Evolutionary conservation across 2,888 invertebrate genomes (phyloP).

Genomic region (Ferdinandea cuprea): DNA sequence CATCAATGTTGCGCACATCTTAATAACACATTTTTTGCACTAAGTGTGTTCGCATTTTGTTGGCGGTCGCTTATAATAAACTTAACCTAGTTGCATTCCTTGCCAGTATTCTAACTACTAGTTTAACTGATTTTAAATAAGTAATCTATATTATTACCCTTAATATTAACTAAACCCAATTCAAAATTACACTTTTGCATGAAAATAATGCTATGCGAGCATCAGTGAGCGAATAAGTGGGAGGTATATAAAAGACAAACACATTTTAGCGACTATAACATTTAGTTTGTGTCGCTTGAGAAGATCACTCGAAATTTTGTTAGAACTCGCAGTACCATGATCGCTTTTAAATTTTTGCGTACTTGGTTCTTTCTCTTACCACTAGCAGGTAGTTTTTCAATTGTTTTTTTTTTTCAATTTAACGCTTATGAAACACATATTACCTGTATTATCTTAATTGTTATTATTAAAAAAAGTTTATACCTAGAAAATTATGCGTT

Average conservation of each 20-base stretch:
- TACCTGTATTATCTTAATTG: too few relatives aligned
- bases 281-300: conserved; percentile 30
- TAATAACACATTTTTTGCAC: too few relatives aligned
- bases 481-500: neutral
- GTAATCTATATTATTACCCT: too few relatives aligned
- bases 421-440: neutral
- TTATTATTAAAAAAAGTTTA: too few relatives aligned
- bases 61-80: too few relatives aligned
- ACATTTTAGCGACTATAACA: conserved; percentile 6
- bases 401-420: neutral
- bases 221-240: neutral
- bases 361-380: conserved; percentile 55
- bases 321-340: conserved; percentile 23
- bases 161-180: too few relatives aligned
- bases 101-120: too few relatives aligned
- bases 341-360: conserved; percentile 42
- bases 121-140: too few relatives aligned
- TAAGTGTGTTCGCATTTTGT: too few relatives aligned
- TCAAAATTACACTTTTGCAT: conserved; percentile 3
- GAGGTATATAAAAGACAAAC: conserved; percentile 26
- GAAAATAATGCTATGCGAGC: conserved; percentile 9
- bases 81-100: too few relatives aligned
- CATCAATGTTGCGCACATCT: too few relatives aligned
- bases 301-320: conserved; percentile 19
- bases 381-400: conserved; percentile 50